These are phyloP conservation scores for Ischnus inquisitorius DNA, from an alignment of 2,888 invertebrate species.

Conservation along the genomic window DNA sequence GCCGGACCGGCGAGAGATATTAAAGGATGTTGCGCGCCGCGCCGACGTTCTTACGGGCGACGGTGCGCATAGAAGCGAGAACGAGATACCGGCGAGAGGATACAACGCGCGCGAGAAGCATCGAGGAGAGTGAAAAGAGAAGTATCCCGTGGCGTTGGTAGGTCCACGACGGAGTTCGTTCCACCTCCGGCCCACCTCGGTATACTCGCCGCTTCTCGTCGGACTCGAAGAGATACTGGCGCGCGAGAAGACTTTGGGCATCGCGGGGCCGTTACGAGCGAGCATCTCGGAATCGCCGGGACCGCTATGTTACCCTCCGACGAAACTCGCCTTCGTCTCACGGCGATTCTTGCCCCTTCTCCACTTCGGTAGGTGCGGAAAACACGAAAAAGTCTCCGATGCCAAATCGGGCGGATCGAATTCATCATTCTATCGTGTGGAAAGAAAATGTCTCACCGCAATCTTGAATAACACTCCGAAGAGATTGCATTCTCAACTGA, in stretches of 20 bases:
- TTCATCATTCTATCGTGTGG: too few species aligned
- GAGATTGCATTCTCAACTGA: too few species aligned
- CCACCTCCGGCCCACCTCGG: slow-evolving; percentile 58
- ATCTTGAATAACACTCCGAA: too few species aligned
- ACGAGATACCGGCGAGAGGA: background rate
- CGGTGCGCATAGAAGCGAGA: slow-evolving; percentile 31
- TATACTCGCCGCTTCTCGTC: slow-evolving; percentile 38
- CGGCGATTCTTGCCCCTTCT: background rate
- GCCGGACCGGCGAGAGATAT: slow-evolving; percentile 80
- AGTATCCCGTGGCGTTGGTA: slow-evolving; percentile 76
- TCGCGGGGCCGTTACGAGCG: background rate
- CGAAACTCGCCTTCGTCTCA: background rate
- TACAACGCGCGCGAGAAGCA: slow-evolving; percentile 12
- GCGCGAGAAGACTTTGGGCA: background rate
- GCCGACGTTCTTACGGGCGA: slow-evolving; percentile 43
- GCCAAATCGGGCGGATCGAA: too few species aligned
- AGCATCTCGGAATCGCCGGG: background rate
- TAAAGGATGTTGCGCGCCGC: slow-evolving; percentile 81
- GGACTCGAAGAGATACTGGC: slow-evolving; percentile 16
- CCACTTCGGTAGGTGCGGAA: background rate
- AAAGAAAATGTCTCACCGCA: too few species aligned
- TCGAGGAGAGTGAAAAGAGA: slow-evolving; percentile 54
- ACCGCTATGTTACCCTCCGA: slow-evolving; percentile 7
- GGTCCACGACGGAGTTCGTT: slow-evolving; percentile 70
- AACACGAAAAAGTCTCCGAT: background rate